Evolutionary conservation across 2,888 invertebrate species (phyloP), one percentile per base, ranked within the genome.

Genomic region (Sphaerophoria taeniata): DNA sequence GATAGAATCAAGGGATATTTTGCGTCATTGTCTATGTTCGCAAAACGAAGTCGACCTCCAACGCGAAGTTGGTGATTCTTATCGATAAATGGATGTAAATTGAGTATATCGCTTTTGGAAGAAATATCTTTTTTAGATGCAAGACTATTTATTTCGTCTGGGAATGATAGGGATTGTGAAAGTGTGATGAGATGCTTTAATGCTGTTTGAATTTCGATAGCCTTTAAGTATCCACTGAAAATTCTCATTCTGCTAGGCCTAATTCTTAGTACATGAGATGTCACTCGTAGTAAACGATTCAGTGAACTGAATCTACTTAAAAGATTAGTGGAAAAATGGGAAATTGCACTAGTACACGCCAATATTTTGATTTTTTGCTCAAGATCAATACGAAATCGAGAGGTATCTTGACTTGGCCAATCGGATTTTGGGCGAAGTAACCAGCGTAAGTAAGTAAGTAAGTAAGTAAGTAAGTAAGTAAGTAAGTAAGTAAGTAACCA

Each of bases 51-150:
- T 49, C 82, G n/a, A 0, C 85, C 82, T 12, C 82, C 81, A 14
- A 79, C 79, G 12, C 73, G 56, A 6, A 74, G 9, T 9, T 58
- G 12, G 6, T 16, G 34, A 7, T 51, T 34, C 6, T 58, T 12
- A 45, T 85, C 85, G 0, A 85, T n/a, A 47, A 87, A 81, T 16
- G 81, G 87, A 36, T 58, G 34, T 36, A 58, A 24, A 36, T 9
- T 60, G 24, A 39, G 11, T 9, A 49, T 16, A 49, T 71, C 24
- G 12, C 56, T 34, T 55, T 56, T 70, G n/a, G 53, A 43, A 12
- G 53, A 53, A 53, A 70, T 14, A 34, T 14, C 47, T 12, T 14
- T 7, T 45, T 58, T 58, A 34, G 11, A 16, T 36, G 9, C n/a
- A 7, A 70, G 34, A 24, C 34, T 36, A 34, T 47, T 45, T 16